Percentiles rank a stretch among this genome's conserved stretches.
These are phyloP conservation scores for Lydus trimaculatus DNA, from an alignment of 2,888 invertebrate genomes.

Conservation along the genomic window DNA sequence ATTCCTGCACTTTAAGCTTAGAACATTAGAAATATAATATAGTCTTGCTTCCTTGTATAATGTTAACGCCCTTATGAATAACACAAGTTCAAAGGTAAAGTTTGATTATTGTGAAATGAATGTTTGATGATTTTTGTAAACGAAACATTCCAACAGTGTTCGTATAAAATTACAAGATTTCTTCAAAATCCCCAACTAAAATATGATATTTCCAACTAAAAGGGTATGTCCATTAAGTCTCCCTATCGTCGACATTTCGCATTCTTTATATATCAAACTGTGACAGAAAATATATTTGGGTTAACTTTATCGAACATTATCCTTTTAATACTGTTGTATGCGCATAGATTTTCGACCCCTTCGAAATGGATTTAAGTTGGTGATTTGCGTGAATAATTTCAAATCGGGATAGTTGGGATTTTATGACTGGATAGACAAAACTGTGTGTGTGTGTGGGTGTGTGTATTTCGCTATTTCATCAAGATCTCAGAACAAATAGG, in stretches of 20 bases:
- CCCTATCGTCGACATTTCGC: too few relatives aligned
- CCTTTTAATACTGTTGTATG: not conserved
- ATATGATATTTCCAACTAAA: too few relatives aligned
- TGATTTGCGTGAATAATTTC: constrained; percentile 12
- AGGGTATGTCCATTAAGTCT: too few relatives aligned
- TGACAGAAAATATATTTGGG: not conserved
- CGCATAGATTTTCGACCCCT: not conserved
- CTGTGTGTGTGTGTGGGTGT: constrained; percentile 3
- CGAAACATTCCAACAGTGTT: not conserved
- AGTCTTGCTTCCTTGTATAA: not conserved
- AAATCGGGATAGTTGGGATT: not conserved
- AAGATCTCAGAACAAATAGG: constrained; percentile 51
- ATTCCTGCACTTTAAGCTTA: constrained; percentile 32
- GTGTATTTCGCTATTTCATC: constrained; percentile 49
- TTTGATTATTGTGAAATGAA: not conserved
- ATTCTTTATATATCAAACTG: not conserved
- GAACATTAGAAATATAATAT: constrained; percentile 29
- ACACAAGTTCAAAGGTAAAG: constrained; percentile 17
- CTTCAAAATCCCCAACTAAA: not conserved
- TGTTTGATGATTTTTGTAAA: constrained; percentile 11
- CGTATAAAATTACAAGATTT: too few relatives aligned
- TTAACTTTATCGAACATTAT: constrained; percentile 3
- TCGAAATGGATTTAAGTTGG: not conserved
- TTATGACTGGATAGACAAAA: not conserved
- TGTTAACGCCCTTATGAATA: constrained; percentile 22